phyloP scores from a whole-genome alignment of 37 sponge, comb jelly and placozoan species.

The Bolinopsis microptera region DNA sequence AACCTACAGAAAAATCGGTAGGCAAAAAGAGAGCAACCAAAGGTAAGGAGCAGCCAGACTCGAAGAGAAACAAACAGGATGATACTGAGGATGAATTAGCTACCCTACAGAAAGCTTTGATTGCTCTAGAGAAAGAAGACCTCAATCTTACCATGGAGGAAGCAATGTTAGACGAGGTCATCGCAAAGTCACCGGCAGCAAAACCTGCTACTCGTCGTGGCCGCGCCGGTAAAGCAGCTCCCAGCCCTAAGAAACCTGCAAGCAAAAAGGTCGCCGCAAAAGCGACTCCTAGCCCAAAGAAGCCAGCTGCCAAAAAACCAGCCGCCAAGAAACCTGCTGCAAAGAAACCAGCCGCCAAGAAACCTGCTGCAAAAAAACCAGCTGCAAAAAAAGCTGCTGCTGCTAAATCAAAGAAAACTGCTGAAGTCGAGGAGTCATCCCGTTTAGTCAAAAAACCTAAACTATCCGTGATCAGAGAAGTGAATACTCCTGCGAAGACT shows the following conservation, averaged over 20 bases:
- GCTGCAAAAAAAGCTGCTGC: background rate
- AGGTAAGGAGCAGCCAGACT: background rate
- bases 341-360: background rate
- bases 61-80: constrained; percentile 1
- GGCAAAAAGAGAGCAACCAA: background rate
- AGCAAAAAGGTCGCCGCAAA: background rate
- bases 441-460: background rate
- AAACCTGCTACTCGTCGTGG: background rate
- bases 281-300: background rate
- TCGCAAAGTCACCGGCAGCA: constrained; percentile 21
- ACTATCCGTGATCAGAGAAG: constrained; percentile 11
- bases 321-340: background rate
- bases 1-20: background rate
- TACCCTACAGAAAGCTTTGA: background rate
- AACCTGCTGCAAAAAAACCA: constrained; percentile 21
- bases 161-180: background rate
- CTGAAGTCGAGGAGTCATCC: background rate
- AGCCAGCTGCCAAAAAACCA: background rate
- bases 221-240: background rate
- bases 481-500: background rate
- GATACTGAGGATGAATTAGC: background rate
- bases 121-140: background rate
- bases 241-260: background rate
- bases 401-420: background rate
- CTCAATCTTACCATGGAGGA: constrained; percentile 12